Base-by-base conservation (phyloP, 2,888 invertebrate genomes). In the Ectemnius cavifrons region DNA sequence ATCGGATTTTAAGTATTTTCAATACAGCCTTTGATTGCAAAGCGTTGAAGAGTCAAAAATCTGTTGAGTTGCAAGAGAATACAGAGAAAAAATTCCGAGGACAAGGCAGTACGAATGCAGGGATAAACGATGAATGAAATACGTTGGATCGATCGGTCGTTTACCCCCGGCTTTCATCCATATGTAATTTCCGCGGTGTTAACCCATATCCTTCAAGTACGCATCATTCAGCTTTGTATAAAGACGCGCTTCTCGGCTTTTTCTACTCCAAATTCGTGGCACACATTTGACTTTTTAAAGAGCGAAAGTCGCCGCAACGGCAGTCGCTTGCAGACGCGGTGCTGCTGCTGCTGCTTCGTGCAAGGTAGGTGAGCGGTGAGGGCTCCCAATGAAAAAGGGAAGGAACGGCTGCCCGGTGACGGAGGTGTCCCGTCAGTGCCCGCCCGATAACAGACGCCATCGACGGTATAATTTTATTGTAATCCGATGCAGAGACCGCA, bases 191-290 rank as follows among this genome's bases (percentile, higher is more conserved):
- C 78, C 37, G 37, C 37, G 37, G 77, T 60, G 63, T 83, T 88
- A 86, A 88, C 86, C 87, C 79, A 88, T 83, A 88, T 88, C 79
- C 82, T 71, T 71, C 37, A 76, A 78, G 80, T 81, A 37, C 37
- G 37, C 37, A 37, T 37, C 37, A 37, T 37, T 37, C 82, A 78
- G 80, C 66, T 81, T 81, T 75, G 84, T 79, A 82, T 82, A 37
- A 37, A 78, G 83, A 75, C 68, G 75, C 67, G 73, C 52, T 61
- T 73, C 83, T 80, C 67, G 66, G 58, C 57, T 80, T 65, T 78
- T 82, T 67, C 78, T 75, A 71, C 73, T 73, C 67, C 67, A 71
- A 79, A 81, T 82, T 78, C 71, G 73, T 70, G 46, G 56, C 49
- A 58, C 64, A 72, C 67, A 85, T 86, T 85, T 83, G 81, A 84